Percentiles rank a stretch among this genome's conserved stretches.
These are phyloP conservation scores for Escarpia spicata DNA, from an alignment of 2,888 invertebrate genomes.

Conservation along the genomic window DNA sequence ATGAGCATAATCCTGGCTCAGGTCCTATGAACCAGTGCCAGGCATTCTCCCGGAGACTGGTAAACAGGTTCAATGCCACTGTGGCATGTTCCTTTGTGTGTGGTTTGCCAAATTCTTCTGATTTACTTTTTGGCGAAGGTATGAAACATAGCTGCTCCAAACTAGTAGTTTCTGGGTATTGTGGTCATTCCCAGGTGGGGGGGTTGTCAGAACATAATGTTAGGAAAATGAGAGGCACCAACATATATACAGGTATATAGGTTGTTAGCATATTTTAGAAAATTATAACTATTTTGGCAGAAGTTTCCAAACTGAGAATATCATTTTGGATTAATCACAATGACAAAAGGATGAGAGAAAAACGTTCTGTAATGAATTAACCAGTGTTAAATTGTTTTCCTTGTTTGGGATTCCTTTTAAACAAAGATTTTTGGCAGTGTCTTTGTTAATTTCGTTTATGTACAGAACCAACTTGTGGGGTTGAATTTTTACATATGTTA, in stretches of 20 bases:
- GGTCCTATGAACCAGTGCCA: neutral
- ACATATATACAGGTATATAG: no score
- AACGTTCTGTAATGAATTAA: neutral
- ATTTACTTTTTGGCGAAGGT: slow-evolving; percentile 16
- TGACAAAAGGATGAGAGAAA: neutral
- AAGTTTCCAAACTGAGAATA: neutral
- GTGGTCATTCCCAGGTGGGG: neutral
- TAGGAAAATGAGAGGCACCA: neutral
- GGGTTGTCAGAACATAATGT: neutral
- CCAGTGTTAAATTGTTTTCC: neutral
- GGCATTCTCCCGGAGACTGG: neutral
- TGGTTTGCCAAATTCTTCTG: neutral
- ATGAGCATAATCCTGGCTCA: neutral
- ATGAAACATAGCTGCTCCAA: neutral
- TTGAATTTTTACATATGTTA: neutral
- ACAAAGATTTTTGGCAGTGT: neutral
- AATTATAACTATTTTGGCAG: neutral
- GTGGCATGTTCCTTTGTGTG: neutral
- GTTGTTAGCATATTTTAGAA: neutral
- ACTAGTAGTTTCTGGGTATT: neutral
- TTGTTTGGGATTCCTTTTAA: neutral
- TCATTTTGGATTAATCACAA: neutral
- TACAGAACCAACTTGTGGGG: neutral
- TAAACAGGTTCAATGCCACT: neutral
- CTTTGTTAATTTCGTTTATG: neutral